A percentile compares a stretch with the other conserved stretches of the same genome.
Conservation (phyloP, 2,888 invertebrate genomes). For the Coenonympha arcania region DNA sequence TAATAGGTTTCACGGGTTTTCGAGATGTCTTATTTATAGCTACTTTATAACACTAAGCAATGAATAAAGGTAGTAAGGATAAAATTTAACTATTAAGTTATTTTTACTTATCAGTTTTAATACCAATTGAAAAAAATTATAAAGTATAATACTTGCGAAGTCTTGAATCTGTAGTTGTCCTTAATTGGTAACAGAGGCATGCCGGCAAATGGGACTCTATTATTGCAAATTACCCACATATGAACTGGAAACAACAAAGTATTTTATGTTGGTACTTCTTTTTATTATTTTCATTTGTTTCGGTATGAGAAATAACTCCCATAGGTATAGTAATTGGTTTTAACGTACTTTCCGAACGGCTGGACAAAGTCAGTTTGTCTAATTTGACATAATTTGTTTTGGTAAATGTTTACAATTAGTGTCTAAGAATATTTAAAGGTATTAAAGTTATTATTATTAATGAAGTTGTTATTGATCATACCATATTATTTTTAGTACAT, state of each 20-base stretch:
- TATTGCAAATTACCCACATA: conserved; percentile 27
- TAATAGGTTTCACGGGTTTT: too few relatives aligned
- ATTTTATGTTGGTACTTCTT: conserved; percentile 7
- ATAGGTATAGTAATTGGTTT: conserved; percentile 22
- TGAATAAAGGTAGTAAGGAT: too few relatives aligned
- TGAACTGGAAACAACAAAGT: conserved; percentile 18
- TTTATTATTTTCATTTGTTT: conserved; percentile 2
- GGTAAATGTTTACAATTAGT: neutral
- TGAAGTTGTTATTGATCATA: too few relatives aligned
- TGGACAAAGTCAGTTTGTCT: too few relatives aligned
- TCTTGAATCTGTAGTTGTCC: neutral
- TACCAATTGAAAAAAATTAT: too few relatives aligned
- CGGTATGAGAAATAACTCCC: conserved; percentile 12
- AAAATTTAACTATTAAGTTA: too few relatives aligned
- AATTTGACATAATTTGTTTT: conserved; percentile 6
- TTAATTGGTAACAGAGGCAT: neutral
- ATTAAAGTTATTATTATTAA: too few relatives aligned
- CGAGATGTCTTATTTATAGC: too few relatives aligned
- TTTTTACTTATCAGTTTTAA: too few relatives aligned
- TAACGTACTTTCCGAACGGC: conserved; percentile 13
- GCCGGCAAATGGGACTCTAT: conserved; percentile 24
- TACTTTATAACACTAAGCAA: too few relatives aligned
- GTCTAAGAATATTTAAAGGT: neutral
- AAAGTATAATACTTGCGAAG: neutral
- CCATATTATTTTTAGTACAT: too few relatives aligned